Evolutionary conservation across 2,888 invertebrate genomes (phyloP), one percentile per base, ranked within the genome.

Genomic region (Lysandra coridon): DNA sequence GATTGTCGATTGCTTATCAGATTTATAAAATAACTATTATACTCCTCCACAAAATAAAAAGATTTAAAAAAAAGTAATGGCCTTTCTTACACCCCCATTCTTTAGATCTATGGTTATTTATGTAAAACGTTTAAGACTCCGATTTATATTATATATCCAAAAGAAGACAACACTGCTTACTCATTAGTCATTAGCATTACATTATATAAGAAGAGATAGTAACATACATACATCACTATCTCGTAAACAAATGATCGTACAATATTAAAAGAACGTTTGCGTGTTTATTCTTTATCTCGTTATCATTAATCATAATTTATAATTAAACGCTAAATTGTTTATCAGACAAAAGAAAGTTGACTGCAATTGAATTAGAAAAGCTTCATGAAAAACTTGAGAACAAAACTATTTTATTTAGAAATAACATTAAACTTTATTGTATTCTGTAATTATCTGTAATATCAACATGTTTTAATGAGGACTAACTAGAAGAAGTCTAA

Each of bases 221-320:
- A 62, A 17, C n/a, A 17, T 62, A n/a, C 7, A 62, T 4, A 62
- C 2, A n/a, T 62, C 62, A n/a, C 6, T 23, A n/a, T 62, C 62
- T 62, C n/a, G 7, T 7, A n/a, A 62, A 60, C 60, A 60, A n/a
- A 62, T 62, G 62, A 62, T 62, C 53, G 53, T 57, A 17, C 17
- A 57, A 7, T 23, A 62, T 23, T n/a, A 23, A 17, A 62, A 62
- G 7, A n/a, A 60, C 60, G 23, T 62, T 62, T 23, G 62, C 62
- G 23, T 62, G 62, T 62, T 62, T 60, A 6, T 62, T 62, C 6
- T n/a, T 62, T 62, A 23, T 57, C 53, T 62, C n/a, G 62, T 62
- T 62, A 62, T 62, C 62, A 62, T 62, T 62, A 62, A 62, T 62
- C 2, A 62, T 62, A 62, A n/a, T 6, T 60, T 60, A 60, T 60